A percentile compares a stretch with the other conserved stretches of the same genome.
These are phyloP conservation scores for Cardiocondyla obscurior DNA, from an alignment of 1,140 invertebrate genomes.

Conservation along the genomic window DNA sequence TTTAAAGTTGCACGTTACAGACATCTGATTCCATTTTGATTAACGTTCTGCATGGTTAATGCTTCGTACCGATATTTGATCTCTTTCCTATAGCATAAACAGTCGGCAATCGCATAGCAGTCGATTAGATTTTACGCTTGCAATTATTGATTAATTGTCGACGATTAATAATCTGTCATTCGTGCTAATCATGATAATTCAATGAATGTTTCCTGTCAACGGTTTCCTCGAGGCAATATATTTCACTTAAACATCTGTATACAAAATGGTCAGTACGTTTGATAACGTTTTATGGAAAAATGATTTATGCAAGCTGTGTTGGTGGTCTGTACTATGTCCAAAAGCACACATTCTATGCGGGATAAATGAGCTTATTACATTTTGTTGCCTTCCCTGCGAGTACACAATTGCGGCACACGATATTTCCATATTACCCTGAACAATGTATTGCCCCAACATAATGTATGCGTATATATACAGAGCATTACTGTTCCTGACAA, in stretches of 20 bases:
- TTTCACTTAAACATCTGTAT: conserved; percentile 1
- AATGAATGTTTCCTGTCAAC: conserved; percentile 1
- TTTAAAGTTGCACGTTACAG: background rate
- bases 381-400: conserved; percentile 3
- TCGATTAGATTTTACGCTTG: conserved; percentile 30
- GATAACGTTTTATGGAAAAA: conserved; percentile 3
- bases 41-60: conserved; percentile 22
- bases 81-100: conserved; percentile 24
- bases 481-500: conserved; percentile 4
- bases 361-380: conserved; percentile 48
- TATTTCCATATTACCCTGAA: conserved; percentile 38
- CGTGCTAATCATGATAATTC: conserved; percentile 15
- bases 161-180: conserved; percentile 30
- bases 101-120: conserved; percentile 24
- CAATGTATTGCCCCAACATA: conserved; percentile 1
- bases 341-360: background rate
- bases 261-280: background rate
- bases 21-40: conserved; percentile 25
- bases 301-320: background rate
- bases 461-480: background rate
- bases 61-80: conserved; percentile 18
- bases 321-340: background rate
- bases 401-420: conserved; percentile 29
- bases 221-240: background rate
- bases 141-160: conserved; percentile 31